Conservation (phyloP, 2,113 vertebrate genomes). For the Sinocyclocheilus anshuiensis region DNA sequence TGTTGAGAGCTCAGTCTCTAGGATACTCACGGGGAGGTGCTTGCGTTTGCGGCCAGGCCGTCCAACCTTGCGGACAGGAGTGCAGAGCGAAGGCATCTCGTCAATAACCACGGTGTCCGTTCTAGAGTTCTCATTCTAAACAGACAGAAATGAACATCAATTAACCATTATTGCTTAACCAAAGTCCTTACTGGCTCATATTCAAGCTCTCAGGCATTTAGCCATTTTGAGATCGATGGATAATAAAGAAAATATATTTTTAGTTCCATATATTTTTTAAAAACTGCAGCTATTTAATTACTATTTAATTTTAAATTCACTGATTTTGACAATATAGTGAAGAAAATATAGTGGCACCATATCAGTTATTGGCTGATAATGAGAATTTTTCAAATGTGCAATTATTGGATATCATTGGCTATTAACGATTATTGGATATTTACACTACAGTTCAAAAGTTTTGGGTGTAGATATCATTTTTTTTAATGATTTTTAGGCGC, state of each 20-base stretch:
- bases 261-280: not conserved
- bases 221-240: not conserved
- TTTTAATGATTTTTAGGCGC: not conserved
- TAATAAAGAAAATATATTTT: not conserved
- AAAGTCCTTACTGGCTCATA: not conserved
- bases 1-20: conserved; percentile 23
- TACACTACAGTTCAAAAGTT: not conserved
- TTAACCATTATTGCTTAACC: not conserved
- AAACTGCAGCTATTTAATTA: not conserved
- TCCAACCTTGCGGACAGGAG: conserved; percentile 80
- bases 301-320: no score
- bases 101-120: conserved; percentile 79
- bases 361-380: no score
- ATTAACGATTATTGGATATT: not conserved
- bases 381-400: not conserved
- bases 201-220: not conserved
- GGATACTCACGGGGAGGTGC: conserved; percentile 83
- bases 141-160: conserved; percentile 10
- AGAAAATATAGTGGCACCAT: no score
- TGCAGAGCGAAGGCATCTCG: conserved; percentile 80
- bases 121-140: conserved; percentile 81
- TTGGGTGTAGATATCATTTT: no score
- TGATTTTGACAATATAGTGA: no score
- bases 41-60: conserved; percentile 89
- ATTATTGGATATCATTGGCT: not conserved